These are phyloP conservation scores for Zeus faber DNA, from an alignment of 2,113 vertebrate species.

Conservation along the genomic window DNA sequence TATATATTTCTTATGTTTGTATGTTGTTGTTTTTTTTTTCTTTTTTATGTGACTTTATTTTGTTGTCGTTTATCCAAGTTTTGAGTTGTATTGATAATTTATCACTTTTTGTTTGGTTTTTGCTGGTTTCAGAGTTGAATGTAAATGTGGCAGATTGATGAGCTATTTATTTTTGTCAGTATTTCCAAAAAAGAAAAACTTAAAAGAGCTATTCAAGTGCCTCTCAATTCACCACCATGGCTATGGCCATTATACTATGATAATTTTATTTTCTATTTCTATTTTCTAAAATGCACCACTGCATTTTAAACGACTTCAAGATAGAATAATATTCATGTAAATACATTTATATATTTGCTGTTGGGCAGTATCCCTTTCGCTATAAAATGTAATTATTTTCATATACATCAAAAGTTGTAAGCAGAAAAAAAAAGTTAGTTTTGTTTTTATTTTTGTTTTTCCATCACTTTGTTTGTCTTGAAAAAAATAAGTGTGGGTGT, in stretches of 20 bases:
- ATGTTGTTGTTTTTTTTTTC: slow-evolving; percentile 51
- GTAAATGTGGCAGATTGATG: slow-evolving; percentile 39
- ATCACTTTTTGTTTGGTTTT: slow-evolving; percentile 50
- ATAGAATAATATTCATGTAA: slow-evolving; percentile 56
- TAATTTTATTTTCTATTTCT: too few relatives aligned
- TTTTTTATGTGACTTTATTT: slow-evolving; percentile 28
- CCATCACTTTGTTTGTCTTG: slow-evolving; percentile 40
- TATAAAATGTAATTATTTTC: slow-evolving; percentile 56
- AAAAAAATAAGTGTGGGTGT: slow-evolving; percentile 34
- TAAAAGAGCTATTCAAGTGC: too few relatives aligned
- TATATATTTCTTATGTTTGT: slow-evolving; percentile 39
- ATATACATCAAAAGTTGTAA: slow-evolving; percentile 44
- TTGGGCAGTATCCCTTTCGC: slow-evolving; percentile 37
- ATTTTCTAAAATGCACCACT: too few relatives aligned
- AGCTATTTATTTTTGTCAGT: slow-evolving; percentile 52
- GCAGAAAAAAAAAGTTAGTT: too few relatives aligned
- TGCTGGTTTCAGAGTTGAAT: slow-evolving; percentile 43
- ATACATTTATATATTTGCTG: slow-evolving; percentile 45
- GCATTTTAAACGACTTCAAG: background rate
- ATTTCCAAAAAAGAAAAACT: too few relatives aligned
- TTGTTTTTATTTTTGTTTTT: slow-evolving; percentile 30
- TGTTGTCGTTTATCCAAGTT: slow-evolving; percentile 12
- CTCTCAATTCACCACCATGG: slow-evolving; percentile 25
- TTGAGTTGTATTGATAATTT: slow-evolving; percentile 35
- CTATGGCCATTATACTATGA: slow-evolving; percentile 17